phyloP scores from a whole-genome alignment of 2,113 vertebrate species.

The Phalacrocorax pelagicus region DNA sequence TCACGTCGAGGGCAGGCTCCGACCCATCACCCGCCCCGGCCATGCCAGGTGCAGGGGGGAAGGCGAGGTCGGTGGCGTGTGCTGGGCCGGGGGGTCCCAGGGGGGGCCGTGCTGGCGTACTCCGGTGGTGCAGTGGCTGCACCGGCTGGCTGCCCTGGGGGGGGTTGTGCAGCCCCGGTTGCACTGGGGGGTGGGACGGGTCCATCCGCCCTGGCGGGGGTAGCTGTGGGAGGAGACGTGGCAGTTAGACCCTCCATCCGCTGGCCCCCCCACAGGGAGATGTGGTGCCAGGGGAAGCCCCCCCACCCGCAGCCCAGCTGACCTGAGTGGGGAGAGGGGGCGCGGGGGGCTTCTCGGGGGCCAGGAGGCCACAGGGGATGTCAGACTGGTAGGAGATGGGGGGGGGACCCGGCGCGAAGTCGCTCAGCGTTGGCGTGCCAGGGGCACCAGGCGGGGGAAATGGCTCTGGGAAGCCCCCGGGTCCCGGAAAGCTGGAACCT shows the following conservation, averaged over 20 bases:
- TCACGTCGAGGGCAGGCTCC: no score
- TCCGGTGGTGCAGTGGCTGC: no score
- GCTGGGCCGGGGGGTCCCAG: no score
- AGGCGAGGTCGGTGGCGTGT: no score
- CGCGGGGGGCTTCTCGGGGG: slow-evolving; percentile 79
- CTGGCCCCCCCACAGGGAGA: background rate
- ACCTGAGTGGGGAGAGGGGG: slow-evolving; percentile 83
- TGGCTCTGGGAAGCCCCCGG: slow-evolving; percentile 82
- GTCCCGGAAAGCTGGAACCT: slow-evolving; percentile 83
- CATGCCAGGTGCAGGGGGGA: no score
- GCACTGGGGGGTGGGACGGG: slow-evolving; percentile 77
- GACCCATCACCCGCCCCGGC: no score
- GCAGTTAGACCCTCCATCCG: background rate
- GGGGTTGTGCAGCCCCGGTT: slow-evolving; percentile 77
- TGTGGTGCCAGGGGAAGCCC: accelerated
- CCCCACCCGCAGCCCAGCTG: background rate
- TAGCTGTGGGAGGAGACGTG: slow-evolving; percentile 60
- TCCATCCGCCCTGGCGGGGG: slow-evolving; percentile 81
- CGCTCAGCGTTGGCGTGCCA: slow-evolving; percentile 82
- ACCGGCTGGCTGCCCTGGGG: no score
- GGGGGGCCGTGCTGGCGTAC: no score
- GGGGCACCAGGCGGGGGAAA: slow-evolving; percentile 80
- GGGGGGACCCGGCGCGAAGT: slow-evolving; percentile 81
- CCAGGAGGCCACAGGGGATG: slow-evolving; percentile 79
- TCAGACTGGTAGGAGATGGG: slow-evolving; percentile 85